Conservation (phyloP, 2,888 invertebrate genomes). For the Aradus depressus region DNA sequence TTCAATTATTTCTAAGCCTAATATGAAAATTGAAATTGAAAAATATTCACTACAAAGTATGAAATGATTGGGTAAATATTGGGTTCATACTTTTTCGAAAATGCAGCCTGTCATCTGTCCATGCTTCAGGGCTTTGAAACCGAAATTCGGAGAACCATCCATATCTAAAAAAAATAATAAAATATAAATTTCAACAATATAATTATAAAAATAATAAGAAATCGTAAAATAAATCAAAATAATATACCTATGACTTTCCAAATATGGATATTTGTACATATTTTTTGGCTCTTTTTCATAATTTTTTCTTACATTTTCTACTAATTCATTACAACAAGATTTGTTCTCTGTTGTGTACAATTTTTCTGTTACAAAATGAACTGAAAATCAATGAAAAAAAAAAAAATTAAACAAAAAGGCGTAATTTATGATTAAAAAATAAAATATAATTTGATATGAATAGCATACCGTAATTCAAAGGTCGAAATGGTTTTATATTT, state of each 20-base stretch:
- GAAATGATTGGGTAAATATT: conserved; percentile 17
- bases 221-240: not conserved
- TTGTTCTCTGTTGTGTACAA: conserved; percentile 22
- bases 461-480: conserved; percentile 19
- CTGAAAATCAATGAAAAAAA: conserved; percentile 17
- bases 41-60: too few relatives aligned
- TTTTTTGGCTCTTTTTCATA: conserved; percentile 17
- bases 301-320: conserved; percentile 12
- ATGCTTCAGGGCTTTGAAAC: conserved; percentile 18
- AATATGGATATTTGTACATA: conserved; percentile 19
- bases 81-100: conserved; percentile 19
- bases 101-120: conserved; percentile 17
- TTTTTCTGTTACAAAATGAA: conserved; percentile 23
- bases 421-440: not conserved
- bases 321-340: conserved; percentile 6
- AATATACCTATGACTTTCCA: conserved; percentile 25
- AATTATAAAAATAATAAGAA: not conserved
- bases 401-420: not conserved
- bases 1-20: too few relatives aligned
- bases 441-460: not conserved
- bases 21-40: too few relatives aligned
- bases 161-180: conserved; percentile 18
- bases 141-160: conserved; percentile 24
- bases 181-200: not conserved
- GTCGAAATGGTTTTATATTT: conserved; percentile 19